Evolutionary conservation across 2,113 vertebrate genomes (phyloP), one percentile per base, ranked within the genome.

Genomic region (Oplegnathus fasciatus): DNA sequence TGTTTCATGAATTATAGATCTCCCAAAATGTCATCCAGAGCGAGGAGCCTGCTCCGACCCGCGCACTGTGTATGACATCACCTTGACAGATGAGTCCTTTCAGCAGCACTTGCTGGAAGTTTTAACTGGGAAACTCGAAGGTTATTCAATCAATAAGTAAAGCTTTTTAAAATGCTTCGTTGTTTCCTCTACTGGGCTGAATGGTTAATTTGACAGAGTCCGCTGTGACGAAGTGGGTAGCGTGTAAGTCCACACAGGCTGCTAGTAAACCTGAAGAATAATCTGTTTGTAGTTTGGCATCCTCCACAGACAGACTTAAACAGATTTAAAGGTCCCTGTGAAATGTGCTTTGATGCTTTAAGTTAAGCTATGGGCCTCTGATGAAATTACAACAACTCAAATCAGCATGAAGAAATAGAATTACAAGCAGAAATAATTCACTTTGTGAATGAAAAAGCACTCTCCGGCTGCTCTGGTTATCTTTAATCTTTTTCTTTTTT

Each of bases 141-240:
- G 95, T 96, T 92, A 94, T 74, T 91, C 90, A 94, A 96, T 97
- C 97, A 96, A 97, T 97, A 96, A 94, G 95, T 94, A 93, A 93
- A 95, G 93, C 93, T 90, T 95, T 94, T 96, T 95, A 96, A 96
- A 62, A 96, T 91, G 94, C 95, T 26, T 94, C 93, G 93, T 95
- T 93, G 91, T 94, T 94, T 96, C 95, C 94, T 96, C 95, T 93
- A 86, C 80, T 72, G 88, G 62, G 77, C 76, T 91, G 80, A 78
- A 85, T 84, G 57, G 60, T 88, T 91, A 84, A 91, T 93, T 82
- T 75, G 86, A 44, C 62, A 80, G 57, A 82, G 57, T 92, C 91
- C 89, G 88, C 44, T 22, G 11, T 9, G 6, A 86, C 81, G 1
- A 66, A 78, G 82, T 40, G n/a, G 50, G 24, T 62, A 76, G 77